These are phyloP conservation scores for Andrena bicolor DNA, from an alignment of 2,888 invertebrate species.

Conservation along the genomic window DNA sequence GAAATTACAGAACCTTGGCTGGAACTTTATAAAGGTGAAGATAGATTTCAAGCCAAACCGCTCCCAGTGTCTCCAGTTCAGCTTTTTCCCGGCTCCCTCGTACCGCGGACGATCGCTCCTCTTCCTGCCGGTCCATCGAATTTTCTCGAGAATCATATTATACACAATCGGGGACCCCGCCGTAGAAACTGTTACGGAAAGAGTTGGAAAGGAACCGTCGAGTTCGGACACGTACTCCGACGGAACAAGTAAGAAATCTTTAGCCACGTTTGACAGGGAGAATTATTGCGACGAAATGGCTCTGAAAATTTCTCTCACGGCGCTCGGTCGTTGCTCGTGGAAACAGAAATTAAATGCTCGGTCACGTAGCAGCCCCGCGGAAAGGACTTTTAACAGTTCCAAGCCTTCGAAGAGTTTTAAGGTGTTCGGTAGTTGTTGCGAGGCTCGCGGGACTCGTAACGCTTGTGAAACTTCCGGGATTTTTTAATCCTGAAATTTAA, in stretches of 20 bases:
- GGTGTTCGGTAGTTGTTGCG: conserved; percentile 2
- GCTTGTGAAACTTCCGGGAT: conserved; percentile 13
- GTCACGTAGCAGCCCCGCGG: conserved; percentile 33
- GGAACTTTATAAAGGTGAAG: conserved; percentile 52
- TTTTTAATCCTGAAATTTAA: conserved; percentile 43
- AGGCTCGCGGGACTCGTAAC: conserved; percentile 19
- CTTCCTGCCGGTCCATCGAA: background rate
- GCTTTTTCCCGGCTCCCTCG: conserved; percentile 21
- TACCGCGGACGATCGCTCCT: background rate
- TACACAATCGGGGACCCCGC: background rate
- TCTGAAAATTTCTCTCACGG: conserved; percentile 19
- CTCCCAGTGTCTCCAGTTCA: conserved; percentile 16
- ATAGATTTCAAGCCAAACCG: conserved; percentile 50
- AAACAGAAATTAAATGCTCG: conserved; percentile 45
- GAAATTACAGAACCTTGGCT: conserved; percentile 63
- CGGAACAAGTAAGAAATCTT: background rate
- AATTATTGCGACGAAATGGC: conserved; percentile 19
- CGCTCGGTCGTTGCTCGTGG: background rate
- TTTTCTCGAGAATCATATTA: conserved; percentile 12
- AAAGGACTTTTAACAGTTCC: conserved; percentile 31
- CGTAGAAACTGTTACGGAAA: background rate
- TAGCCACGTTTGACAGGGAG: background rate
- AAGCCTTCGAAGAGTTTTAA: conserved; percentile 22
- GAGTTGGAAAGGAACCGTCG: background rate
- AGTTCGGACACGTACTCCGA: background rate